A percentile compares a stretch with the other conserved stretches of the same genome.
These are phyloP conservation scores for Bombus terrestris DNA, from an alignment of 1,140 invertebrate species.

Conservation along the genomic window DNA sequence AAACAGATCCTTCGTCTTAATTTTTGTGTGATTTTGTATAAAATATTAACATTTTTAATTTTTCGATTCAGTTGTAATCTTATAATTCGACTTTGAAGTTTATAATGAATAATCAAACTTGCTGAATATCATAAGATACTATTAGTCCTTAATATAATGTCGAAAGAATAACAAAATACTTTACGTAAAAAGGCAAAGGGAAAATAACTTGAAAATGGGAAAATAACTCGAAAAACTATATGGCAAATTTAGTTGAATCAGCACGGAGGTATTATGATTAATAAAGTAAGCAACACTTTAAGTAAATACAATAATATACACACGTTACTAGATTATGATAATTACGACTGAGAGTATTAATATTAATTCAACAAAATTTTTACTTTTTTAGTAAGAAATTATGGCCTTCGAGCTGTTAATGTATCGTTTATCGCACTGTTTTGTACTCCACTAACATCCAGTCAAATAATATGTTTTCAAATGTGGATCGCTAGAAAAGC, in stretches of 20 bases:
- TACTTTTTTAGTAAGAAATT: too few species aligned
- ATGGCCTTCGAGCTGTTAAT: too few species aligned
- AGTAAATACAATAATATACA: neutral
- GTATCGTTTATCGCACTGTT: too few species aligned
- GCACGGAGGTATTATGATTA: neutral
- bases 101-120: neutral
- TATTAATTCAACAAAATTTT: neutral
- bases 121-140: neutral
- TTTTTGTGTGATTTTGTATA: neutral
- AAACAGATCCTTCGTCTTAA: neutral
- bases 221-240: neutral
- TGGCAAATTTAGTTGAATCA: neutral
- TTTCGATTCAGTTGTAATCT: neutral
- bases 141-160: neutral
- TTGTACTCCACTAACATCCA: too few species aligned
- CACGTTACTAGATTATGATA: neutral
- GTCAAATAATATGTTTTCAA: too few species aligned
- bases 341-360: neutral
- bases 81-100: neutral
- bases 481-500: too few species aligned
- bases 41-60: too few species aligned
- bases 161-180: neutral
- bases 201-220: too few species aligned
- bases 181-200: neutral
- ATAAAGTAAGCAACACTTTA: neutral